Percentiles rank a stretch among this genome's conserved stretches.
Evolutionary conservation across 2,797 vertebrate species (phyloP).

Genomic region (Bucorvus abyssinicus): DNA sequence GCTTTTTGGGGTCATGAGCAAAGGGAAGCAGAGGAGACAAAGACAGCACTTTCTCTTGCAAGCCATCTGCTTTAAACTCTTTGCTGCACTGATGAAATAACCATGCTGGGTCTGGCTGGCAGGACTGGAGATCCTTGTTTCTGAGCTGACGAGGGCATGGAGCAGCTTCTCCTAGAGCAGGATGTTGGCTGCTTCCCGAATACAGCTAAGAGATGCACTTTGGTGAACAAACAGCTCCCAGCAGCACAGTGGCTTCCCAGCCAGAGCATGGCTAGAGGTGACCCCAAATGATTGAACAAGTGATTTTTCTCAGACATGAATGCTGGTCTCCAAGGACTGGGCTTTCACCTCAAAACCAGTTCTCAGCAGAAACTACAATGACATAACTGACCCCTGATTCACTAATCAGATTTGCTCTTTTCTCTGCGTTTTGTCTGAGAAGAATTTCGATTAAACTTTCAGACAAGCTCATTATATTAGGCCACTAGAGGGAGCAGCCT

Average conservation of each 20-base stretch:
- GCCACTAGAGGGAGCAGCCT: conserved; percentile 57
- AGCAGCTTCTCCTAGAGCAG: background rate
- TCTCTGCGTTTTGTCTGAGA: background rate
- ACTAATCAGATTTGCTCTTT: background rate
- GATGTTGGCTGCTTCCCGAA: background rate
- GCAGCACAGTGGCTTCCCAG: background rate
- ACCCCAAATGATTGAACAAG: background rate
- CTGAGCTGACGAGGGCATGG: background rate
- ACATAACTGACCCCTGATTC: background rate
- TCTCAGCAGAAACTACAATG: background rate
- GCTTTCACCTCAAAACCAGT: background rate
- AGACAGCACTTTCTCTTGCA: background rate
- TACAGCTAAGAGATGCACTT: background rate
- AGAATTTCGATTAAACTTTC: background rate
- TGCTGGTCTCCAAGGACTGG: background rate
- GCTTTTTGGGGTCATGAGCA: background rate
- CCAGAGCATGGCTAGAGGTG: background rate
- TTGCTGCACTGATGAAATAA: background rate
- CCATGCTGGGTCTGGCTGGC: background rate
- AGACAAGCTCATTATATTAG: background rate
- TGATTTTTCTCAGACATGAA: background rate
- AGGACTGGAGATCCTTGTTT: background rate
- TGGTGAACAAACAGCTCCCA: background rate
- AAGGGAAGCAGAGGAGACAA: background rate
- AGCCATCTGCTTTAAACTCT: background rate